Percentiles rank a stretch among this genome's conserved stretches.
phyloP scores from a whole-genome alignment of 2,797 vertebrate genomes.

The Sebastes itinus region DNA sequence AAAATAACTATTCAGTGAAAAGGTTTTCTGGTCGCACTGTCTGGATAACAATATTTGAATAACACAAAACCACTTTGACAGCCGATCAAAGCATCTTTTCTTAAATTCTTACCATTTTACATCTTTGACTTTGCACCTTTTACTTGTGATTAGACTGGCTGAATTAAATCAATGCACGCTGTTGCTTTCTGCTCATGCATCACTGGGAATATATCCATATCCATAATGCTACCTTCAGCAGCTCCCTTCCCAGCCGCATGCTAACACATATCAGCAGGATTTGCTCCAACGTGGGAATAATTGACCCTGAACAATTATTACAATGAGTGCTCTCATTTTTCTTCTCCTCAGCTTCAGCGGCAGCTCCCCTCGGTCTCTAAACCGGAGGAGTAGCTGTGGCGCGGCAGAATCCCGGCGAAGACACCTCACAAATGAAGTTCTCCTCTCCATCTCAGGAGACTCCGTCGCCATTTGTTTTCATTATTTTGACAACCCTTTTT shows the following conservation, averaged over 20 bases:
- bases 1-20: not conserved
- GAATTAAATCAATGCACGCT: constrained; percentile 47
- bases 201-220: constrained; percentile 37
- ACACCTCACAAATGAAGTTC: constrained; percentile 82
- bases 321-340: constrained; percentile 81
- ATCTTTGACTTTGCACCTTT: not conserved
- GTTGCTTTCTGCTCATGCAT: constrained; percentile 43
- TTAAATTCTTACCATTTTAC: not conserved
- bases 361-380: constrained; percentile 44
- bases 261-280: constrained; percentile 76
- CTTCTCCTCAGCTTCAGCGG: constrained; percentile 53
- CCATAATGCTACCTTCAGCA: constrained; percentile 57
- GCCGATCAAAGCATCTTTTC: not conserved
- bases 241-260: constrained; percentile 54
- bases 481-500: constrained; percentile 85
- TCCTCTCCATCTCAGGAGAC: constrained; percentile 80
- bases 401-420: constrained; percentile 62
- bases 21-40: not conserved
- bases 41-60: not conserved
- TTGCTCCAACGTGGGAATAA: constrained; percentile 82
- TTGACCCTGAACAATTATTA: constrained; percentile 87
- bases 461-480: constrained; percentile 84
- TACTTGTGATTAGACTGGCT: constrained; percentile 10
- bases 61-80: not conserved
- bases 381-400: constrained; percentile 49